These are phyloP conservation scores for Anhinga anhinga DNA, from an alignment of 2,113 vertebrate genomes.

Conservation along the genomic window DNA sequence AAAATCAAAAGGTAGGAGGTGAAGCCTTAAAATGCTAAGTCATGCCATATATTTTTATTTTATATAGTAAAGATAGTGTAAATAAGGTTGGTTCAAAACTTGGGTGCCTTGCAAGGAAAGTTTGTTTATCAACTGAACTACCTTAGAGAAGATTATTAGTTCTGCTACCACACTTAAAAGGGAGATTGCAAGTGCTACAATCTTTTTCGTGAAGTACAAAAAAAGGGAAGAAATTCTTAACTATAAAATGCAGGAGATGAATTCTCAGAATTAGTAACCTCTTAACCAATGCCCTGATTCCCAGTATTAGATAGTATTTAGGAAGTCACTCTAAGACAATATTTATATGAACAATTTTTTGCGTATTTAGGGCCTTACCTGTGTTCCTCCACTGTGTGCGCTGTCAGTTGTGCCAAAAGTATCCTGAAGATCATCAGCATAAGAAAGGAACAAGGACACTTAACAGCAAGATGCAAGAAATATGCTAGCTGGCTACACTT, in stretches of 20 bases:
- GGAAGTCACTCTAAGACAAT: not conserved
- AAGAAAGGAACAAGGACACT: not conserved
- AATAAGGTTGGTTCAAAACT: not conserved
- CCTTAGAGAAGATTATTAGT: not conserved
- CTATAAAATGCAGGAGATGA: conserved; percentile 52
- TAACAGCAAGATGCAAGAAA: not conserved
- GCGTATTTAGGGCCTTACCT: not conserved
- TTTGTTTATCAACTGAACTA: not conserved
- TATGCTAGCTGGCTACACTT: not conserved
- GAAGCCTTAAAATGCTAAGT: not conserved
- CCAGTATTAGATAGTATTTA: conserved; percentile 8
- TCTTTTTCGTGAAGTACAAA: not conserved
- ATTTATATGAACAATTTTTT: not conserved
- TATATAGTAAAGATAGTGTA: not conserved
- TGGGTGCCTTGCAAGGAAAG: not conserved
- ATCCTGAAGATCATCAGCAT: not conserved
- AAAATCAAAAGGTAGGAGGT: not conserved
- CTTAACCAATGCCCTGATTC: conserved; percentile 49
- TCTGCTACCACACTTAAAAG: not conserved
- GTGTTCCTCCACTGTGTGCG: not conserved
- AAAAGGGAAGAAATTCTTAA: conserved; percentile 64
- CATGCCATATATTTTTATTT: not conserved
- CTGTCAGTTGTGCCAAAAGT: not conserved
- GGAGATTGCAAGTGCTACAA: not conserved
- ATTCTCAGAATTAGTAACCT: conserved; percentile 67